Percentiles rank a stretch among this genome's conserved stretches.
Evolutionary conservation across 2,888 invertebrate genomes (phyloP).

Genomic region (Leucoptera coffeella): DNA sequence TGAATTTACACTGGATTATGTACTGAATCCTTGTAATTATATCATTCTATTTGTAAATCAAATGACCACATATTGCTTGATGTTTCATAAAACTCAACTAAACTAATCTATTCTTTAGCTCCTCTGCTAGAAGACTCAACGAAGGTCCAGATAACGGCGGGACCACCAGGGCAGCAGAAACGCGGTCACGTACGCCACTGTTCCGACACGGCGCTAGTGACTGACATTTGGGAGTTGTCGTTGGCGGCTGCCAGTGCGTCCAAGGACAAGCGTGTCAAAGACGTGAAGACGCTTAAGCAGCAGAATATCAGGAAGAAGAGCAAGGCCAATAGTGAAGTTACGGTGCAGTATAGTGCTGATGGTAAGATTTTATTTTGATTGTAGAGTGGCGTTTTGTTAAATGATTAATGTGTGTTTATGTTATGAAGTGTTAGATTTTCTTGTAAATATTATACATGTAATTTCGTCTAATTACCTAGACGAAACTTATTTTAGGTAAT

Average conservation of each 20-base stretch:
- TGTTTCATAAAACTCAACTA: too few relatives aligned
- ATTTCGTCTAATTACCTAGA: too few relatives aligned
- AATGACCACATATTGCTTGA: too few relatives aligned
- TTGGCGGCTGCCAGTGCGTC: conserved; percentile 82
- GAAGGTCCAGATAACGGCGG: conserved; percentile 12
- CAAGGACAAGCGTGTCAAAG: conserved; percentile 84
- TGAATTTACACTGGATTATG: too few relatives aligned
- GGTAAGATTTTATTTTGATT: conserved; percentile 12
- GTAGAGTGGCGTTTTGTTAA: too few relatives aligned
- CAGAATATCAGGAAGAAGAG: conserved; percentile 27
- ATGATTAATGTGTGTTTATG: too few relatives aligned
- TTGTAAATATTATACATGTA: too few relatives aligned
- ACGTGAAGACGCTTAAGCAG: conserved; percentile 59
- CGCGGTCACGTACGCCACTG: conserved; percentile 56
- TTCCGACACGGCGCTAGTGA: conserved; percentile 70
- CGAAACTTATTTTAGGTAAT: too few relatives aligned
- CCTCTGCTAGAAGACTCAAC: conserved; percentile 23
- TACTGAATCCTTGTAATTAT: too few relatives aligned
- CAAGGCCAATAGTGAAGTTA: conserved; percentile 17
- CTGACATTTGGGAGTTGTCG: conserved; percentile 74
- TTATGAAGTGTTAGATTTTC: too few relatives aligned
- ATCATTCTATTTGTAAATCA: too few relatives aligned
- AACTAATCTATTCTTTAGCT: conserved; percentile 11
- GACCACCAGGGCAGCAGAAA: conserved; percentile 39
- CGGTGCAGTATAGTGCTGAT: conserved; percentile 18